phyloP scores from a whole-genome alignment of 2,113 vertebrate genomes.

The Cyanistes caeruleus region DNA sequence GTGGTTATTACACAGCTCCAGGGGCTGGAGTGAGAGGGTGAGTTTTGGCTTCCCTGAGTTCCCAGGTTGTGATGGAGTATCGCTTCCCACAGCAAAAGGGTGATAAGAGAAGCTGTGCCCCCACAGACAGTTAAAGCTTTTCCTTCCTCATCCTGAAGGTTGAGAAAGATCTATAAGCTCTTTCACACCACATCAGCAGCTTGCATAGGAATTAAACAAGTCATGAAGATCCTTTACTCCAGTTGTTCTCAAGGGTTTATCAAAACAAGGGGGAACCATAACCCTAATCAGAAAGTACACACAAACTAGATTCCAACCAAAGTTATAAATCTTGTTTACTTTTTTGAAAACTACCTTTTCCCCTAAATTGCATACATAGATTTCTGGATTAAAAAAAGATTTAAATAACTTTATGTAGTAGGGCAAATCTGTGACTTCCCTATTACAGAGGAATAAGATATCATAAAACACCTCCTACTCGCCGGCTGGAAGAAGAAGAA shows the following conservation, averaged over 20 bases:
- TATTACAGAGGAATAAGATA: slow-evolving; percentile 52
- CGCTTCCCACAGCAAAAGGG: background rate
- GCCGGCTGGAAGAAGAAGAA: slow-evolving; percentile 42
- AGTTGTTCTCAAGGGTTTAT: background rate
- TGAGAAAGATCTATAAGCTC: background rate
- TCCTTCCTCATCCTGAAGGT: background rate
- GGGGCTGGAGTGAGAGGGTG: background rate
- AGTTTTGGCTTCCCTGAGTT: background rate
- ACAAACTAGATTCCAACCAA: background rate
- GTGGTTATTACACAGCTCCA: background rate
- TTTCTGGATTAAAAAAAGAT: slow-evolving; percentile 11
- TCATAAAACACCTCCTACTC: slow-evolving; percentile 55
- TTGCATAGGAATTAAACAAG: background rate
- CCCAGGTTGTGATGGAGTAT: background rate
- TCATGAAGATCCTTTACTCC: background rate
- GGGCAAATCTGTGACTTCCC: slow-evolving; percentile 32
- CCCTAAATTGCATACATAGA: background rate
- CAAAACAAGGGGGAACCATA: background rate
- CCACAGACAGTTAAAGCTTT: background rate
- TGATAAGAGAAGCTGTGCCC: background rate
- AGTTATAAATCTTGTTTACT: background rate
- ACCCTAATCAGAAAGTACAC: background rate
- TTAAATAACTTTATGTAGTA: slow-evolving; percentile 3
- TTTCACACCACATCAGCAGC: background rate
- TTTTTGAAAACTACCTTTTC: background rate